A percentile compares a stretch with the other conserved stretches of the same genome.
phyloP scores from a whole-genome alignment of 2,888 invertebrate genomes.

The Lottia scabra region DNA sequence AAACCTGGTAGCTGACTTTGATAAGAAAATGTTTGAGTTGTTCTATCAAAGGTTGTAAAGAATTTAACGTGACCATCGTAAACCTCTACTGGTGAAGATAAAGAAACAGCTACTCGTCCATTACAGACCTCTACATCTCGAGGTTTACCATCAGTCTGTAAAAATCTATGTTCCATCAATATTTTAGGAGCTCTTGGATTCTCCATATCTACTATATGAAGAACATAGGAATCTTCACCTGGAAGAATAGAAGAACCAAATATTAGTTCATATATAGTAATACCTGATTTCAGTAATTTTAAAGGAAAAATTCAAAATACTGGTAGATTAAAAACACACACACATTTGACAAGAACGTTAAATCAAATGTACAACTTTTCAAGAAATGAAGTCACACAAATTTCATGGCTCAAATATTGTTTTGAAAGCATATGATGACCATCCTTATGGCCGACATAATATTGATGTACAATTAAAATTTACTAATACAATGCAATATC shows the following conservation, averaged over 20 bases:
- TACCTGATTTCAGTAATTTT: too few relatives aligned
- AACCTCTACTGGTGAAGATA: constrained; percentile 34
- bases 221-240: constrained; percentile 42
- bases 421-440: too few relatives aligned
- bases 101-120: constrained; percentile 36
- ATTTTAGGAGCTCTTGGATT: constrained; percentile 35
- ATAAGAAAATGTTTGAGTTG: not conserved
- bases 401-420: too few relatives aligned
- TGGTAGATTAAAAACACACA: too few relatives aligned
- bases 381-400: too few relatives aligned
- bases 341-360: too few relatives aligned
- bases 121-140: constrained; percentile 41
- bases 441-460: too few relatives aligned
- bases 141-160: constrained; percentile 37
- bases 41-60: constrained; percentile 28
- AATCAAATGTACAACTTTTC: too few relatives aligned
- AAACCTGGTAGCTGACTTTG: constrained; percentile 18
- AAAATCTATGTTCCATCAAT: constrained; percentile 36
- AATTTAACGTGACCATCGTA: constrained; percentile 45
- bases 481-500: too few relatives aligned
- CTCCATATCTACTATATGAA: constrained; percentile 47
- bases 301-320: too few relatives aligned
- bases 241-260: not conserved
- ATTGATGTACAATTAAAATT: too few relatives aligned
- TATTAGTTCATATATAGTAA: not conserved